Evolutionary conservation across 30 jellyfish, hydroid and myxozoan genomes (phyloP).

Genomic region (Pelagia noctiluca): DNA sequence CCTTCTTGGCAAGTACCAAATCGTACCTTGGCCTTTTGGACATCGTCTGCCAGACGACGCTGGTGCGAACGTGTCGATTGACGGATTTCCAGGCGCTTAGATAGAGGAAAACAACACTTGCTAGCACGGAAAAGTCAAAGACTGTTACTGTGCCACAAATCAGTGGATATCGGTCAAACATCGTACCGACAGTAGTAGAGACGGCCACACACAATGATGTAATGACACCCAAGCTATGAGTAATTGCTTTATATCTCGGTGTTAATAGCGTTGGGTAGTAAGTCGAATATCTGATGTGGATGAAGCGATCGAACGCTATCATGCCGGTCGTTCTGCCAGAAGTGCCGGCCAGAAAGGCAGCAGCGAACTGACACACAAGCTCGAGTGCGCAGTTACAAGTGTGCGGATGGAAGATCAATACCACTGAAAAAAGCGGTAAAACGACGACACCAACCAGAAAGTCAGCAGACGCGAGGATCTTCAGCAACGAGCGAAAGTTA

Average conservation of each 20-base stretch:
- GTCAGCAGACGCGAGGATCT: constrained; percentile 51
- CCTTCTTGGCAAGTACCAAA: constrained; percentile 57
- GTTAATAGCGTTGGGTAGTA: constrained; percentile 12
- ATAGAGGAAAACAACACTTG: constrained; percentile 52
- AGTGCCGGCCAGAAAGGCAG: constrained; percentile 52
- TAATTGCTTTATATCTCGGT: constrained; percentile 11
- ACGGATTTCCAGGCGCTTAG: constrained; percentile 18
- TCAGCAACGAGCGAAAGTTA: constrained; percentile 32
- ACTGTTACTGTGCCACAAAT: constrained; percentile 47
- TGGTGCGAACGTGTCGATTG: constrained; percentile 37
- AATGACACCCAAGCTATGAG: constrained; percentile 18
- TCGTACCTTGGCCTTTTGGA: constrained; percentile 31
- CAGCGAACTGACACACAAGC: constrained; percentile 66
- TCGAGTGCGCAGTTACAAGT: constrained; percentile 54
- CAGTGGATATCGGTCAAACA: neutral
- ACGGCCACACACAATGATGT: constrained; percentile 39
- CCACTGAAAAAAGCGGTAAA: constrained; percentile 46
- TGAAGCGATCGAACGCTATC: constrained; percentile 66
- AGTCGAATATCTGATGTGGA: constrained; percentile 34
- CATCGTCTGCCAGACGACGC: constrained; percentile 44
- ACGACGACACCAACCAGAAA: constrained; percentile 58
- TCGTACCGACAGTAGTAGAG: constrained; percentile 52
- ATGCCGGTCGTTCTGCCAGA: constrained; percentile 73
- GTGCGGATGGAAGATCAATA: constrained; percentile 27
- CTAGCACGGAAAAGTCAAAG: constrained; percentile 44